Conservation (phyloP, 1,140 invertebrate genomes). For the Lineus longissimus region DNA sequence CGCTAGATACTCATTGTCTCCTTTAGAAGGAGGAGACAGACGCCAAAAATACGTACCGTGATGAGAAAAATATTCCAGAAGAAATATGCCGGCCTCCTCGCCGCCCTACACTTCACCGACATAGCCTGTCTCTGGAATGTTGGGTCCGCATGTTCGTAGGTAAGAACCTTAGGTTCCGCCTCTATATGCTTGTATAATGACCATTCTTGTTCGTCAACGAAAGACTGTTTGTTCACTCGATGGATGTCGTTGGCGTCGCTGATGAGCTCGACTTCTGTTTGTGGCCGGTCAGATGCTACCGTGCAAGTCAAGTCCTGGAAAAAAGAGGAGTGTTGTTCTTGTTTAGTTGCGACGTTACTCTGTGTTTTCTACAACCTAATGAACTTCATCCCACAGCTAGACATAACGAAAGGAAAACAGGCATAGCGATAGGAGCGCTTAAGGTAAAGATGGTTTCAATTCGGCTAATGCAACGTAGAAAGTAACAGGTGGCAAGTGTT, state of each 20-base stretch:
- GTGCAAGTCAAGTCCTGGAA: conserved; percentile 50
- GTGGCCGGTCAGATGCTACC: conserved; percentile 49
- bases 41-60: conserved; percentile 41
- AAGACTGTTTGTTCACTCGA: conserved; percentile 49
- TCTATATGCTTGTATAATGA: conserved; percentile 51
- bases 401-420: no score
- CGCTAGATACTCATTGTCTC: no score
- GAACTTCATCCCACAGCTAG: no score
- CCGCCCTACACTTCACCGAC: conserved; percentile 50
- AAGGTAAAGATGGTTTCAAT: no score
- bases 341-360: neutral
- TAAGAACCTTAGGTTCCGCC: conserved; percentile 44
- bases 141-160: conserved; percentile 47
- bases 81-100: conserved; percentile 50
- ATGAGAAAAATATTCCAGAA: conserved; percentile 55
- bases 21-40: no score
- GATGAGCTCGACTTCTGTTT: conserved; percentile 44
- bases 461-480: no score
- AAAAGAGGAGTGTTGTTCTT: neutral
- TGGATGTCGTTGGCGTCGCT: conserved; percentile 49
- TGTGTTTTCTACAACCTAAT: no score
- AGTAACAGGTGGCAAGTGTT: no score
- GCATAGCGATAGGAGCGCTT: no score
- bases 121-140: conserved; percentile 43
- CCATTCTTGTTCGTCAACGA: conserved; percentile 55